Percentiles rank a stretch among this genome's conserved stretches.
These are phyloP conservation scores for Littorina saxatilis DNA, from an alignment of 1,140 invertebrate genomes.

Conservation along the genomic window DNA sequence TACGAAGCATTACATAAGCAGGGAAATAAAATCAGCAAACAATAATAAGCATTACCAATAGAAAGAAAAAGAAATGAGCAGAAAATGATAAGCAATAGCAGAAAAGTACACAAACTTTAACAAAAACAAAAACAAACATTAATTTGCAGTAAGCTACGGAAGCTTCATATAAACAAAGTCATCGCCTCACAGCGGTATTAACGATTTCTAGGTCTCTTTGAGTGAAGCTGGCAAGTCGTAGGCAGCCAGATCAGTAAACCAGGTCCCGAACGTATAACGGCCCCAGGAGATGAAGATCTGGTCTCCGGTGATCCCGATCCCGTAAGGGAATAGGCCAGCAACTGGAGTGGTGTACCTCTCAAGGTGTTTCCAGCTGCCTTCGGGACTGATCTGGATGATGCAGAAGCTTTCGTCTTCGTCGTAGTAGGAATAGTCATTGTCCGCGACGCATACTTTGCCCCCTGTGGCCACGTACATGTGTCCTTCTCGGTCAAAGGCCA, in stretches of 20 bases:
- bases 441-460: not conserved
- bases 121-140: too few species aligned
- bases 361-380: not conserved
- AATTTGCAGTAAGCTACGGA: too few species aligned
- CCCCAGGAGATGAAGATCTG: constrained; percentile 13
- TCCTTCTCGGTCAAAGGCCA: not conserved
- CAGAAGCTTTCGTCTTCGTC: not conserved
- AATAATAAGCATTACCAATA: too few species aligned
- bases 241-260: not conserved
- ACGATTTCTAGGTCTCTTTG: not conserved
- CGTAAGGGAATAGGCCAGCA: not conserved
- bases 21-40: too few species aligned
- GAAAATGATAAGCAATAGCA: too few species aligned
- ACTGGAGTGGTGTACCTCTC: not conserved
- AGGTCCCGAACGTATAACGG: not conserved
- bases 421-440: not conserved
- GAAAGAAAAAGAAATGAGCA: too few species aligned
- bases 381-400: not conserved
- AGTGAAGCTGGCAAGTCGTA: not conserved
- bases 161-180: too few species aligned
- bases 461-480: constrained; percentile 8
- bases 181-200: too few species aligned
- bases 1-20: too few species aligned
- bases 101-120: too few species aligned
- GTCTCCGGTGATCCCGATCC: not conserved